A percentile compares a stretch with the other conserved stretches of the same genome.
Evolutionary conservation across 2,113 vertebrate genomes (phyloP).

Genomic region (Emydocephalus ijimae): DNA sequence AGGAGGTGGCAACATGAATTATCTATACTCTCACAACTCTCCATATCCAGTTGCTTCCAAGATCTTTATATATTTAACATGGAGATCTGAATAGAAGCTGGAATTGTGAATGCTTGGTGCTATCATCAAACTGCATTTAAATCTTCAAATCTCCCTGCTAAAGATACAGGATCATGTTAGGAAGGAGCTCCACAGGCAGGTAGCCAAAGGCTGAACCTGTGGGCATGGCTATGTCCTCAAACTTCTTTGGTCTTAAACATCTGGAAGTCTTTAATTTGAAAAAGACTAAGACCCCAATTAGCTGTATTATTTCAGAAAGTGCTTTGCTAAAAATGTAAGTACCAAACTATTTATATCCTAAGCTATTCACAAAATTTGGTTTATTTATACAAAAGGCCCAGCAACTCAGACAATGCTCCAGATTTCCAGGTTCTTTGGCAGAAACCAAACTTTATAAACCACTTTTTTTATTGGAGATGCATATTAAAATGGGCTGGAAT

Average conservation of each 20-base stretch:
- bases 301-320: background rate
- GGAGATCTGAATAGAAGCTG: background rate
- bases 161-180: background rate
- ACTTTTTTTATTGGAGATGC: background rate
- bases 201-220: background rate
- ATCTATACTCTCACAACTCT: background rate
- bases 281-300: background rate
- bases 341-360: background rate
- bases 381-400: background rate
- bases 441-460: background rate
- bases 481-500: background rate
- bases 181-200: background rate
- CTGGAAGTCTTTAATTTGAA: background rate
- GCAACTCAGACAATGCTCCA: background rate
- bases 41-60: background rate
- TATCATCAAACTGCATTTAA: background rate
- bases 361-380: background rate
- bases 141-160: background rate
- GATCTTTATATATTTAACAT: background rate
- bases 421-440: background rate
- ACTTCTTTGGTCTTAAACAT: background rate
- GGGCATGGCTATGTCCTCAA: background rate
- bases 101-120: background rate
- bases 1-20: background rate
- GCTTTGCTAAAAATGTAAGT: background rate